Conservation (phyloP, 2,888 invertebrate genomes). For the Omphaloscelis lunosa region DNA sequence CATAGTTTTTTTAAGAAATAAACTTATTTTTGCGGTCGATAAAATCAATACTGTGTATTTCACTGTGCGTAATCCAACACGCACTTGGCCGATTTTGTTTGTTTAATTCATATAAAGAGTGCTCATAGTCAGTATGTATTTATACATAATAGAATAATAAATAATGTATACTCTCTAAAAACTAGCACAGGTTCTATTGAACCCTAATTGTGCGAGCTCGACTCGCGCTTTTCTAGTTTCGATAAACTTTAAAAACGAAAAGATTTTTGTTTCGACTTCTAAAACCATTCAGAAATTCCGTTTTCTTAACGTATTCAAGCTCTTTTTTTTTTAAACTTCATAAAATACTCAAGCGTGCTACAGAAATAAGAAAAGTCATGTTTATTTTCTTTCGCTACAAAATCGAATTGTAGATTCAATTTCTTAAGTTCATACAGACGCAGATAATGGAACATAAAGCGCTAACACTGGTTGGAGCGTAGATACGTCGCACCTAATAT, state of each 20-base stretch:
- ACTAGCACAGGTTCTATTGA: background rate
- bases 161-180: background rate
- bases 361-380: constrained; percentile 43
- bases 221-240: background rate
- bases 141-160: background rate
- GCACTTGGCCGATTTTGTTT: background rate
- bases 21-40: background rate
- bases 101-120: background rate
- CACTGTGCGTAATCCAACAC: background rate
- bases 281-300: constrained; percentile 39
- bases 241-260: constrained; percentile 16
- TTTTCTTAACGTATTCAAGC: constrained; percentile 23
- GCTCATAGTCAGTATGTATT: background rate
- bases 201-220: background rate
- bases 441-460: constrained; percentile 55
- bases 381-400: constrained; percentile 40
- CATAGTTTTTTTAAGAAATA: background rate
- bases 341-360: constrained; percentile 37
- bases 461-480: constrained; percentile 42
- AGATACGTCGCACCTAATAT: constrained; percentile 49
- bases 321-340: constrained; percentile 35
- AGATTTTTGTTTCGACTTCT: constrained; percentile 4
- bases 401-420: constrained; percentile 58
- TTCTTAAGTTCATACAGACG: constrained; percentile 46
- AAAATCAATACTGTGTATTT: background rate